A percentile compares a stretch with the other conserved stretches of the same genome.
These are phyloP conservation scores for Laterallus jamaicensis DNA, from an alignment of 2,113 vertebrate genomes.

Conservation along the genomic window DNA sequence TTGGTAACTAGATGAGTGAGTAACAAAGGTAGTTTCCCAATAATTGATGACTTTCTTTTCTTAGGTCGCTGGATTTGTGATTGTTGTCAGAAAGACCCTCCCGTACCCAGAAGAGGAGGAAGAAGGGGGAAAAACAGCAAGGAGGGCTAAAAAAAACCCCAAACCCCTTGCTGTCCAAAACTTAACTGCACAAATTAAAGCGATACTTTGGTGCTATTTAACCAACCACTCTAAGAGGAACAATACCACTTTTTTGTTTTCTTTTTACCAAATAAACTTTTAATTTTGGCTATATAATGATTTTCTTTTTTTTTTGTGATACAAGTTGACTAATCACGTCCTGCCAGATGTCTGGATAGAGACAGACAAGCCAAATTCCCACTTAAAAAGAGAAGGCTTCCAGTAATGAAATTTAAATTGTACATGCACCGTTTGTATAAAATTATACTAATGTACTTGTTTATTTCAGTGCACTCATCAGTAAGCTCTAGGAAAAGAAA, in stretches of 20 bases:
- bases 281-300: conserved; percentile 56
- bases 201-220: conserved; percentile 75
- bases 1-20: neutral
- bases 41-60: conserved; percentile 63
- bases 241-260: conserved; percentile 68
- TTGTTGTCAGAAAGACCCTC: conserved; percentile 88
- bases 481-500: conserved; percentile 34
- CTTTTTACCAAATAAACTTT: conserved; percentile 77
- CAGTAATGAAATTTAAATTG: neutral
- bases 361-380: neutral
- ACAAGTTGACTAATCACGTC: neutral
- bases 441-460: neutral
- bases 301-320: neutral
- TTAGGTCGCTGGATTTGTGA: conserved; percentile 97
- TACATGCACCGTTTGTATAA: neutral
- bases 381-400: neutral
- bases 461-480: conserved; percentile 1
- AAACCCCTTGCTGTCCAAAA: conserved; percentile 20
- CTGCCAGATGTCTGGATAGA: neutral
- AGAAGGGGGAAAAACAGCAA: conserved; percentile 88
- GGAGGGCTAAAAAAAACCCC: conserved; percentile 78
- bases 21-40: conserved; percentile 31
- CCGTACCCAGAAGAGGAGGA: conserved; percentile 88
- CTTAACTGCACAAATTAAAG: conserved; percentile 61
- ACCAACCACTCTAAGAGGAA: conserved; percentile 66